Conservation (phyloP, 1,140 invertebrate species). For the Ceratitis capitata region DNA sequence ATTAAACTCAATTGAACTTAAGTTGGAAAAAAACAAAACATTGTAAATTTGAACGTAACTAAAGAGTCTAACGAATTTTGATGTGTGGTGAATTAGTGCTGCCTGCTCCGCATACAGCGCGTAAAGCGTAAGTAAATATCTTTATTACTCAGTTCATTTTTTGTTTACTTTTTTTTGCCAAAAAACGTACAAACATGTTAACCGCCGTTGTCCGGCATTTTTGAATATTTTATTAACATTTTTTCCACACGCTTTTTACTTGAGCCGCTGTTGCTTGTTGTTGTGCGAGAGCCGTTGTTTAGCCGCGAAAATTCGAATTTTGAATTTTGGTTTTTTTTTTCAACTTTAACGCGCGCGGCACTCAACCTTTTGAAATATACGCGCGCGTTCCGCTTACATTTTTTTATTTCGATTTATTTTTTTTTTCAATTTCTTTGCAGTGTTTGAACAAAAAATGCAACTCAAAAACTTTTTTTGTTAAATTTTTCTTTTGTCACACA, state of each 20-base stretch:
- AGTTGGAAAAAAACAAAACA: too few relatives aligned
- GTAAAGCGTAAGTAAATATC: not conserved
- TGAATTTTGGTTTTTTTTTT: slow-evolving; percentile 36
- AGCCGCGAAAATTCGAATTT: slow-evolving; percentile 32
- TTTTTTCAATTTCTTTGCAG: not conserved
- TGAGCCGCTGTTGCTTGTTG: not conserved
- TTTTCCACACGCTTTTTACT: not conserved
- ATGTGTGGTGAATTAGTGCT: not conserved
- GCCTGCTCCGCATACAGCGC: not conserved
- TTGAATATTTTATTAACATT: too few relatives aligned
- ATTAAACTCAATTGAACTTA: slow-evolving; percentile 36
- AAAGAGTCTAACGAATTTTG: slow-evolving; percentile 30
- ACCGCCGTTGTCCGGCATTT: not conserved
- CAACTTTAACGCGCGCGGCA: not conserved
- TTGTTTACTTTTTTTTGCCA: not conserved
- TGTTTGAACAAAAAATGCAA: not conserved
- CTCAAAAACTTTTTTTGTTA: slow-evolving; percentile 11
- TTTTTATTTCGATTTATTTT: not conserved
- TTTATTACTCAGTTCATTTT: not conserved
- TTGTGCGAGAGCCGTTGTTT: not conserved
- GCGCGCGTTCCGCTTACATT: not conserved
- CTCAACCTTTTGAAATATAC: not conserved
- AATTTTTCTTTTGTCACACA: slow-evolving; percentile 6
- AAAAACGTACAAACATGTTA: not conserved
- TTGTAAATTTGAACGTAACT: not conserved